phyloP scores from a whole-genome alignment of 2,113 vertebrate genomes.

The Colaptes auratus region DNA sequence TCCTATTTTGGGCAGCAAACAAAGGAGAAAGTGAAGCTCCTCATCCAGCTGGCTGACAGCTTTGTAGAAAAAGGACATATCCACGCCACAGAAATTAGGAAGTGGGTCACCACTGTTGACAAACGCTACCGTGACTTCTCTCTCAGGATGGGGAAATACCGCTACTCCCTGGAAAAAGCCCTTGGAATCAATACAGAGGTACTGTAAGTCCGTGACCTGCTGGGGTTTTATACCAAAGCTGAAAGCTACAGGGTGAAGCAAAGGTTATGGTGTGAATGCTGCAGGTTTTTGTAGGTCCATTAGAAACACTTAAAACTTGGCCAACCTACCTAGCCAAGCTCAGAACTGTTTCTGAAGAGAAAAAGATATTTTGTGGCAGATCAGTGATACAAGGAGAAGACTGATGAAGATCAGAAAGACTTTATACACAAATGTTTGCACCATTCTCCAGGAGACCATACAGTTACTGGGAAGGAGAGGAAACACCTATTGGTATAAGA shows the following conservation, averaged over 20 bases:
- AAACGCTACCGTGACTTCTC: conserved; percentile 96
- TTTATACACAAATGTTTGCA: not conserved
- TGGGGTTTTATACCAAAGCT: not conserved
- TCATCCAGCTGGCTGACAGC: conserved; percentile 95
- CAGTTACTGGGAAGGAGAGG: not conserved
- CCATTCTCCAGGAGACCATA: not conserved
- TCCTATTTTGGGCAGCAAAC: conserved; percentile 87
- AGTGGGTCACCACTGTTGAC: conserved; percentile 95
- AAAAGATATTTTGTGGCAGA: not conserved
- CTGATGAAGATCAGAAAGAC: not conserved
- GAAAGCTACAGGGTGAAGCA: not conserved
- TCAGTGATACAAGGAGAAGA: not conserved
- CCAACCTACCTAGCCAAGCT: not conserved
- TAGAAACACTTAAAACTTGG: not conserved
- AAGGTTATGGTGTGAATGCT: not conserved
- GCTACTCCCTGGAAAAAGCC: conserved; percentile 88
- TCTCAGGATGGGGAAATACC: conserved; percentile 91
- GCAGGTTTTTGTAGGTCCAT: rapidly evolving
- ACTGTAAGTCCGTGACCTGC: not conserved
- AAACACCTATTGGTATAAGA: not conserved
- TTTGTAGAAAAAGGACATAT: conserved; percentile 96
- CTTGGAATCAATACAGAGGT: conserved; percentile 95
- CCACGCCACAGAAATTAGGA: conserved; percentile 93
- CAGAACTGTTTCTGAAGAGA: not conserved
- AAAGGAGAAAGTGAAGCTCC: conserved; percentile 97